Evolutionary conservation across 2,113 vertebrate species (phyloP).

Genomic region (Ursus arctos): DNA sequence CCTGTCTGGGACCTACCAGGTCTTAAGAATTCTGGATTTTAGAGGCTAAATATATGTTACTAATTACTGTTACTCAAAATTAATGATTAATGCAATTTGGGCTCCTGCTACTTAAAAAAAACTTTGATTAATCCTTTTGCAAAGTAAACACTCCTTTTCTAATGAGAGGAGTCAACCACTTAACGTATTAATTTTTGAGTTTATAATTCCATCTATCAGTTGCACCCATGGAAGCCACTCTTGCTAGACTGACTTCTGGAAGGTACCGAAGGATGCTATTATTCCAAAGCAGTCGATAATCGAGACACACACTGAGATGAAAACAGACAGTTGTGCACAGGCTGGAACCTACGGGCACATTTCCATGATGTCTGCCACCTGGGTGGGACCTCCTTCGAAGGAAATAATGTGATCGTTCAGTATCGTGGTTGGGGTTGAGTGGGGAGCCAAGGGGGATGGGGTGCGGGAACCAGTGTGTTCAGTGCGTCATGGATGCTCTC

Average conservation of each 20-base stretch:
- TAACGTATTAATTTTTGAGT: not conserved
- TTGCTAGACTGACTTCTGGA: not conserved
- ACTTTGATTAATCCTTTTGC: not conserved
- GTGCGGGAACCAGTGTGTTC: not conserved
- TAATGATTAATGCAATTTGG: not conserved
- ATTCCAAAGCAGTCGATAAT: not conserved
- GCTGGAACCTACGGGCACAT: not conserved
- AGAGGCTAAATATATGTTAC: not conserved
- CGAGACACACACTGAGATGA: not conserved
- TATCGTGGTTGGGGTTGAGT: not conserved
- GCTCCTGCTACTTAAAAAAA: not conserved
- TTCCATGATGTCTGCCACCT: not conserved
- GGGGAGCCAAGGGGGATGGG: not conserved
- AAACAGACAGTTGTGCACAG: not conserved
- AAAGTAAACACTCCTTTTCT: not conserved
- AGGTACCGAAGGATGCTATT: not conserved
- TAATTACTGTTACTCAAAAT: not conserved
- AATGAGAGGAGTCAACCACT: not conserved
- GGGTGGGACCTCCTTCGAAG: not conserved
- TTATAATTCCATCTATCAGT: not conserved
- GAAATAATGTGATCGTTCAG: not conserved
- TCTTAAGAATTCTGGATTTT: not conserved
- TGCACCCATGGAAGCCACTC: not conserved
- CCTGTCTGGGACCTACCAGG: not conserved
- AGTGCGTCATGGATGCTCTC: accelerated